Evolutionary conservation across 2,797 vertebrate genomes (phyloP).

Genomic region (Benthosema pterotum): DNA sequence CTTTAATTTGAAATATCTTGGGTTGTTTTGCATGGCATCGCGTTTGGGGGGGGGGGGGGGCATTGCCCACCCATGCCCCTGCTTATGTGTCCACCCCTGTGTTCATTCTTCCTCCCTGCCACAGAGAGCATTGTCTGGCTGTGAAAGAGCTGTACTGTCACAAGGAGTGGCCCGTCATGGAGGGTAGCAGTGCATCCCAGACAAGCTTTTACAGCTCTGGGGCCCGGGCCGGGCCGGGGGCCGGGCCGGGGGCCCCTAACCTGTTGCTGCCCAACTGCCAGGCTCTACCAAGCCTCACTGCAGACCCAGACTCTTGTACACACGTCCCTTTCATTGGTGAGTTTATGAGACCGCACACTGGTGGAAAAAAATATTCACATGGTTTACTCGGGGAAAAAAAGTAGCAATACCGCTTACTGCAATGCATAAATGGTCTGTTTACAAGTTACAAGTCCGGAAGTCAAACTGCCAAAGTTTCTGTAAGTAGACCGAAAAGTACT

Average conservation of each 20-base stretch:
- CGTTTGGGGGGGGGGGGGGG: too few relatives aligned
- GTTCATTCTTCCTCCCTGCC: slow-evolving; percentile 20
- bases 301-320: slow-evolving; percentile 83
- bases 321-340: slow-evolving; percentile 90
- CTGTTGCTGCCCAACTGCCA: slow-evolving; percentile 85
- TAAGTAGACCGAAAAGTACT: too few relatives aligned
- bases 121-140: slow-evolving; percentile 93
- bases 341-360: slow-evolving; percentile 17
- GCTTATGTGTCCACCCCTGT: slow-evolving; percentile 10
- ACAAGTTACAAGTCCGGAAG: too few relatives aligned
- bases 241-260: neutral
- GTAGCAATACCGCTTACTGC: too few relatives aligned
- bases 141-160: slow-evolving; percentile 97
- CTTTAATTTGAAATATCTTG: too few relatives aligned
- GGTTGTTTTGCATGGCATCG: too few relatives aligned
- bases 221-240: slow-evolving; percentile 31
- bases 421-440: too few relatives aligned
- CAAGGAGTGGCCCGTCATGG: slow-evolving; percentile 87
- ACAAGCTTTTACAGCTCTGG: slow-evolving; percentile 78
- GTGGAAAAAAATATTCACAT: too few relatives aligned
- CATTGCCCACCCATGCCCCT: too few relatives aligned
- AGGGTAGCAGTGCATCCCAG: slow-evolving; percentile 71
- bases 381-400: too few relatives aligned
- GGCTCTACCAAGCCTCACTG: slow-evolving; percentile 85
- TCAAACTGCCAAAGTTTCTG: too few relatives aligned